These are phyloP conservation scores for Sturmia bella DNA, from an alignment of 2,888 invertebrate genomes.

Conservation along the genomic window DNA sequence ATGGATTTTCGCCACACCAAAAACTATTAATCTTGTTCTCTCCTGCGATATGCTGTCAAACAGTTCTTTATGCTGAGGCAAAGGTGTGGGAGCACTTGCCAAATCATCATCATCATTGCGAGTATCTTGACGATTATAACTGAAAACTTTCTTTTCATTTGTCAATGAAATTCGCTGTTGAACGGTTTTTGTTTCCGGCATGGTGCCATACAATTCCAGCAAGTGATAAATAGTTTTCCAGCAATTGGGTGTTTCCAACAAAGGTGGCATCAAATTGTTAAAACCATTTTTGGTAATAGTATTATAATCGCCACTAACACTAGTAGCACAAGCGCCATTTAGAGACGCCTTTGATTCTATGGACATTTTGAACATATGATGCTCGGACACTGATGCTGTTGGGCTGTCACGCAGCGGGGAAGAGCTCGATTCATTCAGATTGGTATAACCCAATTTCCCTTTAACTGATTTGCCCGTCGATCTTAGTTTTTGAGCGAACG, in stretches of 20 bases:
- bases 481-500: constrained; percentile 92
- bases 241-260: constrained; percentile 86
- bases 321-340: constrained; percentile 80
- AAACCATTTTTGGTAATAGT: constrained; percentile 77
- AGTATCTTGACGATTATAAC: constrained; percentile 80
- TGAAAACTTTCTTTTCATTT: constrained; percentile 80
- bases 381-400: constrained; percentile 83
- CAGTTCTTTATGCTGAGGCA: constrained; percentile 79
- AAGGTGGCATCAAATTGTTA: constrained; percentile 74
- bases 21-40: constrained; percentile 90
- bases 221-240: constrained; percentile 97
- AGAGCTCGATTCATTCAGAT: constrained; percentile 88
- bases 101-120: constrained; percentile 83
- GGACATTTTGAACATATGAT: constrained; percentile 78
- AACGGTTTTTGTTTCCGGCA: constrained; percentile 97
- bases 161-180: constrained; percentile 76
- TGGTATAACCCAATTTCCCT: constrained; percentile 89
- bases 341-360: constrained; percentile 80
- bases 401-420: constrained; percentile 86
- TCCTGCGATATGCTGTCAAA: constrained; percentile 83
- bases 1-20: constrained; percentile 93
- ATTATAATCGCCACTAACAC: constrained; percentile 79
- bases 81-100: constrained; percentile 80
- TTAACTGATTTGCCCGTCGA: constrained; percentile 93
- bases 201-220: constrained; percentile 94